Conservation (phyloP, 2,888 invertebrate genomes). For the Therioaphis trifolii region DNA sequence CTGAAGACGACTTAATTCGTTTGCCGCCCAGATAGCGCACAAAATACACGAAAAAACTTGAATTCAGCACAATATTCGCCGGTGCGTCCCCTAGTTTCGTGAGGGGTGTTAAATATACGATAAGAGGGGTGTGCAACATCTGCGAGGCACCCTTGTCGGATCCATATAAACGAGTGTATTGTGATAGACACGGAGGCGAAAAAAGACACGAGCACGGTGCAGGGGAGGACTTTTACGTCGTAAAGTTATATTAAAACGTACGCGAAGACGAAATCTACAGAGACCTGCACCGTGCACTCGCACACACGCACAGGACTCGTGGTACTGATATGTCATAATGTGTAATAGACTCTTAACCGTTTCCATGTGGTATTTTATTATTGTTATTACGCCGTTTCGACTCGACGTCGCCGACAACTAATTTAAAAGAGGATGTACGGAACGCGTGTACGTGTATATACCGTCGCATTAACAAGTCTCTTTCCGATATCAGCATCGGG, state of each 20-base stretch:
- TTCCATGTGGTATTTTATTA: no score
- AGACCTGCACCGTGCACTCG: no score
- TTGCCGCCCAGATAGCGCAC: not conserved
- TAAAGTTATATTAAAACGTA: constrained; percentile 52
- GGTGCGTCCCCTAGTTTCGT: not conserved
- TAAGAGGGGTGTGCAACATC: constrained; percentile 50
- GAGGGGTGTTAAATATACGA: constrained; percentile 37
- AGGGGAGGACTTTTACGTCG: constrained; percentile 3
- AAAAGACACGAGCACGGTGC: not conserved
- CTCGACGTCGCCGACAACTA: no score
- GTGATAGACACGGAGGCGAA: constrained; percentile 17
- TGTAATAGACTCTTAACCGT: not conserved
- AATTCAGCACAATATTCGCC: constrained; percentile 35
- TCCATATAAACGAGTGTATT: constrained; percentile 47
- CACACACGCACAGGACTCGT: no score
- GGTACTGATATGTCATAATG: not conserved
- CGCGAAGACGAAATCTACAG: not conserved
- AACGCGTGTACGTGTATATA: not conserved
- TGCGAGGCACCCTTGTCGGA: constrained; percentile 48
- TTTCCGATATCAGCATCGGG: no score
- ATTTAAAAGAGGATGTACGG: no score
- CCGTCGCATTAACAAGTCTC: no score
- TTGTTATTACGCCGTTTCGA: not conserved
- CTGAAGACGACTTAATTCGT: constrained; percentile 14
- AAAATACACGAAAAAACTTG: constrained; percentile 9